A percentile compares a stretch with the other conserved stretches of the same genome.
These are phyloP conservation scores for Plutella xylostella DNA, from an alignment of 2,888 invertebrate species.

Conservation along the genomic window DNA sequence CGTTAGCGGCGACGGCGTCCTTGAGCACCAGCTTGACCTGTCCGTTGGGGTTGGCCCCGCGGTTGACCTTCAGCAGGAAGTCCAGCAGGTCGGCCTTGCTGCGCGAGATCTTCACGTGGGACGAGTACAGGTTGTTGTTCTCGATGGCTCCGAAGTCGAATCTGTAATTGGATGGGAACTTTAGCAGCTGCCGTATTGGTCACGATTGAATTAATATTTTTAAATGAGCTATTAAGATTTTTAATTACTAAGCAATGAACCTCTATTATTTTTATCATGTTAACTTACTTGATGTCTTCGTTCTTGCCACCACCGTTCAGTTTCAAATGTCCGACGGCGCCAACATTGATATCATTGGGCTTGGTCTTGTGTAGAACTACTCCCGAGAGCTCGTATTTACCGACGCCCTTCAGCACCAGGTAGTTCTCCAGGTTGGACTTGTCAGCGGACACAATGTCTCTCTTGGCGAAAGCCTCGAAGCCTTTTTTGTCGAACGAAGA, in stretches of 20 bases:
- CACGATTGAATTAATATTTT: not conserved
- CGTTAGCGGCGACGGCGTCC: conserved; percentile 71
- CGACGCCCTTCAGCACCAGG: conserved; percentile 69
- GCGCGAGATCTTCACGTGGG: conserved; percentile 60
- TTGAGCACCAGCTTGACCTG: conserved; percentile 71
- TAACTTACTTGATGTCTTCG: conserved; percentile 71
- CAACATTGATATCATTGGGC: conserved; percentile 66
- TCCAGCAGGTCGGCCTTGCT: conserved; percentile 64
- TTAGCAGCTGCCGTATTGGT: not conserved
- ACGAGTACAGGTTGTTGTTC: conserved; percentile 54
- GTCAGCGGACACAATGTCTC: conserved; percentile 63
- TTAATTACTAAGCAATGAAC: conserved; percentile 13
- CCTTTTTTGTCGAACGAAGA: conserved; percentile 22
- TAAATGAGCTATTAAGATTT: not conserved
- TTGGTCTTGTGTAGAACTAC: conserved; percentile 65
- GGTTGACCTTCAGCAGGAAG: conserved; percentile 56
- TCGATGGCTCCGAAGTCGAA: conserved; percentile 57
- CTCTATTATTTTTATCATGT: no score
- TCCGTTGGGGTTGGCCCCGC: conserved; percentile 48
- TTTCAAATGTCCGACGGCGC: conserved; percentile 67
- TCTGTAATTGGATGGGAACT: conserved; percentile 31
- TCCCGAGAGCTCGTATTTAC: conserved; percentile 73
- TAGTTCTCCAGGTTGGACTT: conserved; percentile 74
- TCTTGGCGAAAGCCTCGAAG: conserved; percentile 63
- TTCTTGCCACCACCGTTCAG: conserved; percentile 55